These are phyloP conservation scores for Pseudobourletiella spinata DNA, from an alignment of 1,140 invertebrate species.

Conservation along the genomic window DNA sequence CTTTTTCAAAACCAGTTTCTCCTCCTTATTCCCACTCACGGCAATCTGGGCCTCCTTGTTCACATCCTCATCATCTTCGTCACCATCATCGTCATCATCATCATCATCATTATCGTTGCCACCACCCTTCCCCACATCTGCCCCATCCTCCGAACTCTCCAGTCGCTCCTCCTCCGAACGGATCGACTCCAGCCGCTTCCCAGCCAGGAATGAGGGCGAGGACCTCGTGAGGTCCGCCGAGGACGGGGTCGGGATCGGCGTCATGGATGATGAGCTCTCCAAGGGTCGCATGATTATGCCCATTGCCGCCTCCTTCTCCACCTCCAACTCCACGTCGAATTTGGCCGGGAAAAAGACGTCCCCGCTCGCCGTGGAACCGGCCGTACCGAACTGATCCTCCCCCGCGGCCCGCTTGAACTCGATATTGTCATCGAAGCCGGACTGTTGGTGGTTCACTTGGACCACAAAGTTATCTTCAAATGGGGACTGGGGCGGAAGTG, in stretches of 20 bases:
- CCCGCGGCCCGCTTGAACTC: conserved; percentile 9
- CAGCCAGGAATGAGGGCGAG: background rate
- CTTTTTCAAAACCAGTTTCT: conserved; percentile 32
- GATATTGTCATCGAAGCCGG: conserved; percentile 1
- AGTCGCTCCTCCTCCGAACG: conserved; percentile 28
- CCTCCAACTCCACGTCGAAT: conserved; percentile 19
- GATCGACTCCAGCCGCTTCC: conserved; percentile 28
- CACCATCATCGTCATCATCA: background rate
- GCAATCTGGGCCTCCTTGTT: background rate
- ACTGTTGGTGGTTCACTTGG: background rate
- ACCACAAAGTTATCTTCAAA: conserved; percentile 34
- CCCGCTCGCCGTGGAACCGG: background rate
- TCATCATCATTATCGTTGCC: conserved; percentile 9
- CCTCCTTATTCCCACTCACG: background rate
- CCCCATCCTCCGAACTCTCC: conserved; percentile 13
- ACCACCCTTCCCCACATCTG: background rate
- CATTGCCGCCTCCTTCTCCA: background rate
- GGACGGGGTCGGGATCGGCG: background rate
- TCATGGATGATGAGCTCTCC: background rate
- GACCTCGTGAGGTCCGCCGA: background rate
- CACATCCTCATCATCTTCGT: background rate
- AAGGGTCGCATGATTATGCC: too few relatives aligned
- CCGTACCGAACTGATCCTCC: background rate
- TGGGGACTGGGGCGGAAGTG: conserved; percentile 27
- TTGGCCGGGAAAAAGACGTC: conserved; percentile 27